Evolutionary conservation across 2,113 vertebrate species (phyloP).

Genomic region (Nannospalax galili): DNA sequence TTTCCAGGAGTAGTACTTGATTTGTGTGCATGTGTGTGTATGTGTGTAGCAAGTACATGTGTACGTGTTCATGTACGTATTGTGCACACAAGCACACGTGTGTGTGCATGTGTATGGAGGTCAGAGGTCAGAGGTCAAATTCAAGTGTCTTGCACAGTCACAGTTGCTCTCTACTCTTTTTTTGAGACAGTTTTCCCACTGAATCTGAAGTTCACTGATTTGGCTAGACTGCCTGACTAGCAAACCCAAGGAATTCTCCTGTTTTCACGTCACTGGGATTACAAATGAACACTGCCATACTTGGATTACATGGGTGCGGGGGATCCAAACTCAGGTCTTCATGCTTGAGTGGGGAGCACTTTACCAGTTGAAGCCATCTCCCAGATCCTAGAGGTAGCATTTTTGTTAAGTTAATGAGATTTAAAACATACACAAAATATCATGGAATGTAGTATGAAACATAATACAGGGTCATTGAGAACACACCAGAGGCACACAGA

Average conservation of each 20-base stretch:
- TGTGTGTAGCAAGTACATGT: not conserved
- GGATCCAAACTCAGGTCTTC: not conserved
- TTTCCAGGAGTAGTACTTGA: not conserved
- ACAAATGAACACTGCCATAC: too few species aligned
- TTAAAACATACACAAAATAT: not conserved
- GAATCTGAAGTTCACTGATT: not conserved
- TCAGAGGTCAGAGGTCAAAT: too few species aligned
- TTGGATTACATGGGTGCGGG: not conserved
- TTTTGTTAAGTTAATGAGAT: not conserved
- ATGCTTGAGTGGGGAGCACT: not conserved
- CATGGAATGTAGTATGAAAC: not conserved
- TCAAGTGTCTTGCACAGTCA: not conserved
- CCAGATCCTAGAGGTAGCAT: not conserved
- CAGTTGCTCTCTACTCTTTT: not conserved
- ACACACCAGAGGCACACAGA: not conserved
- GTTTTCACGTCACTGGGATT: not conserved
- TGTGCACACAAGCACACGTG: too few species aligned
- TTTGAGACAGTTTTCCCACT: not conserved
- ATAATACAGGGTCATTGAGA: not conserved
- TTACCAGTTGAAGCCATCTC: too few species aligned
- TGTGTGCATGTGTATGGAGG: not conserved
- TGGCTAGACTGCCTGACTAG: not conserved
- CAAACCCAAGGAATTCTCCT: not conserved
- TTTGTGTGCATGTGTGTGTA: too few species aligned
- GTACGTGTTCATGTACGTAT: too few species aligned